A percentile compares a stretch with the other conserved stretches of the same genome.
phyloP scores from a whole-genome alignment of 2,113 vertebrate genomes.

The Axis porcinus region DNA sequence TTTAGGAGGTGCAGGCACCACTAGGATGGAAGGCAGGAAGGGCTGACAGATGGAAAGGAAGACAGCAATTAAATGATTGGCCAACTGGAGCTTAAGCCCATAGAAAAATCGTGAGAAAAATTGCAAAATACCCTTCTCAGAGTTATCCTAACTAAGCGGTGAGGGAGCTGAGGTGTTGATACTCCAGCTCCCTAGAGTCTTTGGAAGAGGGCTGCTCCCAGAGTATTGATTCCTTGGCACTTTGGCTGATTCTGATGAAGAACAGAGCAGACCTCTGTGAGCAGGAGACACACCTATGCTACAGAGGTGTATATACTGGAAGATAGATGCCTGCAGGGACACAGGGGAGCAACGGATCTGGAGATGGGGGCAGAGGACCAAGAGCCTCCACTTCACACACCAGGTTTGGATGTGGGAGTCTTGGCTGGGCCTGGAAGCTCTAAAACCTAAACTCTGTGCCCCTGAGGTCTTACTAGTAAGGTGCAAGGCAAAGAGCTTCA shows the following conservation, averaged over 20 bases:
- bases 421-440: neutral
- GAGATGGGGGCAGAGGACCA: neutral
- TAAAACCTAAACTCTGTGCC: neutral
- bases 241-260: neutral
- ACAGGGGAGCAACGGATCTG: rapidly evolving
- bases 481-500: neutral
- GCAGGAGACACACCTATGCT: neutral
- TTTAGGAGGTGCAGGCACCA: neutral
- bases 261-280: neutral
- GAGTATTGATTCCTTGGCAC: neutral
- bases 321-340: neutral
- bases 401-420: neutral
- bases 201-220: neutral
- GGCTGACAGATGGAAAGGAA: neutral
- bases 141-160: neutral
- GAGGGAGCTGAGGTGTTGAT: neutral
- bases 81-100: neutral
- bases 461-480: neutral
- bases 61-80: neutral
- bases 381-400: too few species aligned
- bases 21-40: too few species aligned
- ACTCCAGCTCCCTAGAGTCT: neutral
- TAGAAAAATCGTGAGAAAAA: neutral
- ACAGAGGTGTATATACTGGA: neutral
- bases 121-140: neutral